Conservation (phyloP, 2,888 invertebrate genomes). For the Nomada fucata region DNA sequence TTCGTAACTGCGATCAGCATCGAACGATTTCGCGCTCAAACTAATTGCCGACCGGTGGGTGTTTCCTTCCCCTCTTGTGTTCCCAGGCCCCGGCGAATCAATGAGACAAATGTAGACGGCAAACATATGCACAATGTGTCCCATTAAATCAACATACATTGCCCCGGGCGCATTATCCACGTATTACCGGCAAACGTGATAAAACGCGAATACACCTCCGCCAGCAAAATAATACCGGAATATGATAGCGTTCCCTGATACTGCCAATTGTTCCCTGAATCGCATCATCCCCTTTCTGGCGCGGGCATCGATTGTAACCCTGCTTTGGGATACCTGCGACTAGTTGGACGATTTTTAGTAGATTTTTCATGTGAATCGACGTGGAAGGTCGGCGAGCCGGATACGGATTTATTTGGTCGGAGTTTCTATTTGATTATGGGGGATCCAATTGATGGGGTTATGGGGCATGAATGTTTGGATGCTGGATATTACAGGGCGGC, state of each 20-base stretch:
- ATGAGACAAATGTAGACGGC: conserved; percentile 61
- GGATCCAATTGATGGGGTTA: no score
- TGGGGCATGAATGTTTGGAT: no score
- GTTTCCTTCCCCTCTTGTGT: conserved; percentile 17
- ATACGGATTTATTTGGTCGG: no score
- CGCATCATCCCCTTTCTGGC: neutral
- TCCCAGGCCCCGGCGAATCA: conserved; percentile 50
- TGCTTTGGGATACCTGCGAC: neutral
- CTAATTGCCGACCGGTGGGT: conserved; percentile 51
- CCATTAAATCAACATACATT: conserved; percentile 66
- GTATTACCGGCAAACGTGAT: conserved; percentile 55
- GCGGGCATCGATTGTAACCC: neutral
- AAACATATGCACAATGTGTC: conserved; percentile 45
- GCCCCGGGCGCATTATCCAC: conserved; percentile 54
- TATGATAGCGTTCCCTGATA: neutral
- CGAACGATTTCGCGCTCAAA: conserved; percentile 34
- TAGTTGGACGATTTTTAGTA: neutral
- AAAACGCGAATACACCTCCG: conserved; percentile 49
- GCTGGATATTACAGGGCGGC: no score
- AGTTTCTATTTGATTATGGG: no score
- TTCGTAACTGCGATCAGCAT: conserved; percentile 16
- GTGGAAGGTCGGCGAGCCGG: no score
- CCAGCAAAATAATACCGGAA: conserved; percentile 39
- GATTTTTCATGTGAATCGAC: neutral
- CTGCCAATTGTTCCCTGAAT: neutral